These are phyloP conservation scores for Varanus salvator DNA, from an alignment of 2,113 vertebrate species.

Conservation along the genomic window DNA sequence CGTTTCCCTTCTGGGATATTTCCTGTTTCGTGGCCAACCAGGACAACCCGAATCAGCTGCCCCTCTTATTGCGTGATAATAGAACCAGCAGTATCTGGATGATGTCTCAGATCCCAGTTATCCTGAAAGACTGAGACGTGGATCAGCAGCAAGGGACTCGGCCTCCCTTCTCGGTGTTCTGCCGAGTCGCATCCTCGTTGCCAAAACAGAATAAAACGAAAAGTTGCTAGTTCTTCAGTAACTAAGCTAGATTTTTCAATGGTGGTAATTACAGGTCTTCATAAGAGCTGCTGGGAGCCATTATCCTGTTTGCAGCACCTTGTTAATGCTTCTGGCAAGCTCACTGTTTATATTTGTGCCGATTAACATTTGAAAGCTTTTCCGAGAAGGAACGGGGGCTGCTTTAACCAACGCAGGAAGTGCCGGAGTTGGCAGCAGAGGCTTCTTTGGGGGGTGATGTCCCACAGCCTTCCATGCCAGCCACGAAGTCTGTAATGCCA, in stretches of 20 bases:
- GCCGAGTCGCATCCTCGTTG: neutral
- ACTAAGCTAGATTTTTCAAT: constrained; percentile 16
- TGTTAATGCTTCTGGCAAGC: constrained; percentile 35
- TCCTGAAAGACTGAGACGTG: neutral
- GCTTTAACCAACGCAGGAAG: constrained; percentile 35
- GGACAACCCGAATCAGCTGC: no score
- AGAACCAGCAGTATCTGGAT: no score
- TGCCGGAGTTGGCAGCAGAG: constrained; percentile 23
- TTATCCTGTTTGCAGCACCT: constrained; percentile 55
- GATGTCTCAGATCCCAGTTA: neutral
- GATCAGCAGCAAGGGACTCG: neutral
- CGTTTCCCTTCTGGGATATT: no score
- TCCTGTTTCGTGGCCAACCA: no score
- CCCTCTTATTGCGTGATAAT: no score
- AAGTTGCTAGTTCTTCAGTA: neutral
- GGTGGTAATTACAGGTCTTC: constrained; percentile 43
- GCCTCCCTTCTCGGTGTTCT: neutral
- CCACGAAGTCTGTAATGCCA: constrained; percentile 22
- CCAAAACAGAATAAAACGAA: neutral
- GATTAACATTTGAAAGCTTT: constrained; percentile 40
- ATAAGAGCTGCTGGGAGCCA: constrained; percentile 46
- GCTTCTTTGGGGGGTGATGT: constrained; percentile 29
- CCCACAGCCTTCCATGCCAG: constrained; percentile 27
- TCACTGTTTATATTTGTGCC: constrained; percentile 49
- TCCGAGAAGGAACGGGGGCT: constrained; percentile 33